Evolutionary conservation across 1,140 invertebrate species (phyloP).

Genomic region (Drosophila littoralis): DNA sequence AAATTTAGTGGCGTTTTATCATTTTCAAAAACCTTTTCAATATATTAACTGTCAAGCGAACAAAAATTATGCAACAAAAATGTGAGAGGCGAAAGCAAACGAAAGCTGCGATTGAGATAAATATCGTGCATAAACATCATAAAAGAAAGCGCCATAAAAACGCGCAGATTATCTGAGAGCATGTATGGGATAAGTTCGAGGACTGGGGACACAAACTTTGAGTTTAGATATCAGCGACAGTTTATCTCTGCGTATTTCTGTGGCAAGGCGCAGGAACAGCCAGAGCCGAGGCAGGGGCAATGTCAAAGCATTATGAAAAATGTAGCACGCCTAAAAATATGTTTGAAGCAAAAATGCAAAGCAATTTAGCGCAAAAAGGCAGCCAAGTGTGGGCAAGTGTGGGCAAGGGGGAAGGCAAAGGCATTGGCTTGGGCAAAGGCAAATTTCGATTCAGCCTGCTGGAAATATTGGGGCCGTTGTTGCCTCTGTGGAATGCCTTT

Average conservation of each 20-base stretch:
- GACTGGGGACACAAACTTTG: conserved; percentile 28
- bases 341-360: conserved; percentile 58
- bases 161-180: conserved; percentile 46
- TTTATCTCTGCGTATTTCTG: conserved; percentile 54
- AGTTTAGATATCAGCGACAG: conserved; percentile 65
- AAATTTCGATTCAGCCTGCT: conserved; percentile 47
- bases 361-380: conserved; percentile 70
- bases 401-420: neutral
- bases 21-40: conserved; percentile 50
- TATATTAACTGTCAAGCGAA: conserved; percentile 57
- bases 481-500: conserved; percentile 49
- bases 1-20: conserved; percentile 45
- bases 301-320: conserved; percentile 68
- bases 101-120: conserved; percentile 61
- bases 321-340: conserved; percentile 71
- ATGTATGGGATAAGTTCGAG: conserved; percentile 18
- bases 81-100: conserved; percentile 12
- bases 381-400: neutral
- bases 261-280: neutral
- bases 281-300: conserved; percentile 7
- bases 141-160: conserved; percentile 66
- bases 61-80: conserved; percentile 52
- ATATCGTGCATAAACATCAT: conserved; percentile 70
- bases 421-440: conserved; percentile 29
- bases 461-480: conserved; percentile 48